A percentile compares a stretch with the other conserved stretches of the same genome.
These are phyloP conservation scores for Parauchenoglanis punctatus DNA, from an alignment of 2,797 vertebrate species.

Conservation along the genomic window DNA sequence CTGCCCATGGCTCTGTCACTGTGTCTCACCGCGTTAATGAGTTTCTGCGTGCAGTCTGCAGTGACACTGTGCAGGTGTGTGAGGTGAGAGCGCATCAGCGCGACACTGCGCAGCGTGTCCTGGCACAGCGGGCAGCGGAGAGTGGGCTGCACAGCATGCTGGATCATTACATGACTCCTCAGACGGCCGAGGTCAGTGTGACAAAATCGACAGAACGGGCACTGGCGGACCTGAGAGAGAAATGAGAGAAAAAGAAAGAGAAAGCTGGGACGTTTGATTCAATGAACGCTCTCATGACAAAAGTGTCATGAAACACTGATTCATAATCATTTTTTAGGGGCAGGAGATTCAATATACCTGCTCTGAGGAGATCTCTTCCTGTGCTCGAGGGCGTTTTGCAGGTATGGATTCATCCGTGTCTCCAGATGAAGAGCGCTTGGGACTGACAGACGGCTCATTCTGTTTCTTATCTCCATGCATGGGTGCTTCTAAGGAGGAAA, in stretches of 20 bases:
- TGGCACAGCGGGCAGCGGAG: slow-evolving; percentile 91
- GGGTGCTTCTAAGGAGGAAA: slow-evolving; percentile 32
- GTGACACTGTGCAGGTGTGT: slow-evolving; percentile 95
- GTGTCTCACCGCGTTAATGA: slow-evolving; percentile 89
- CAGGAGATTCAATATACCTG: slow-evolving; percentile 21
- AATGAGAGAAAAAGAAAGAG: neutral
- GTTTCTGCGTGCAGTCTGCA: slow-evolving; percentile 95
- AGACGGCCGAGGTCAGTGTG: slow-evolving; percentile 54
- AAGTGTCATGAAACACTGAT: neutral
- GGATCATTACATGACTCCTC: slow-evolving; percentile 59
- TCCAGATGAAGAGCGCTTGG: slow-evolving; percentile 46
- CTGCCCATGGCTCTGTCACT: neutral
- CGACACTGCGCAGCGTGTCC: slow-evolving; percentile 67
- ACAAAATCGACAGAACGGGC: slow-evolving; percentile 58
- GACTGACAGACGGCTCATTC: slow-evolving; percentile 39
- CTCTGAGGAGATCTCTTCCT: slow-evolving; percentile 41
- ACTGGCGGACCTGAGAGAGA: slow-evolving; percentile 52
- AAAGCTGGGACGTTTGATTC: neutral
- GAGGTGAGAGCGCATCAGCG: slow-evolving; percentile 80
- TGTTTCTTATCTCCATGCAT: slow-evolving; percentile 42
- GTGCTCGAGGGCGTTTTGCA: slow-evolving; percentile 46
- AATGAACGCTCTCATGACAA: neutral
- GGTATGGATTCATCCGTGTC: slow-evolving; percentile 39
- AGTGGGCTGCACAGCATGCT: slow-evolving; percentile 60
- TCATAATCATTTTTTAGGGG: neutral